phyloP scores from a whole-genome alignment of 1,140 invertebrate genomes.

The Leptestheria dahalacensis region DNA sequence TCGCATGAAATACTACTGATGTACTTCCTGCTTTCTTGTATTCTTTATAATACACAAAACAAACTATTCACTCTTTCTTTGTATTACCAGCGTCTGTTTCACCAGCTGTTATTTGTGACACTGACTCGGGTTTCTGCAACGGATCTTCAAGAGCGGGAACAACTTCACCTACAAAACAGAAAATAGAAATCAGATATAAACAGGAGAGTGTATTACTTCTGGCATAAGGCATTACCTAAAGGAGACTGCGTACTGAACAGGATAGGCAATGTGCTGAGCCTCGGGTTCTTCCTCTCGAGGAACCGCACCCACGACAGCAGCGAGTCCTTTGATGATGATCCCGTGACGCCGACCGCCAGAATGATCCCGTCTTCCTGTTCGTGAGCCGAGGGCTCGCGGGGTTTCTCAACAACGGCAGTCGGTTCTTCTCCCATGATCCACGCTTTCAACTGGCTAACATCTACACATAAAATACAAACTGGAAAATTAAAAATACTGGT shows the following conservation, averaged over 20 bases:
- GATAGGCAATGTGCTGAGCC: constrained; percentile 54
- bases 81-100: neutral
- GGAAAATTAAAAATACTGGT: constrained; percentile 16
- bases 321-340: constrained; percentile 77
- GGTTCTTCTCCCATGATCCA: constrained; percentile 23
- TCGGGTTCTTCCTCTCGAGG: constrained; percentile 61
- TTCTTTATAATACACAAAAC: too few relatives aligned
- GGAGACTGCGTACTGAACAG: constrained; percentile 50
- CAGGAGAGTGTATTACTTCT: too few relatives aligned
- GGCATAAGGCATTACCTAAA: constrained; percentile 19
- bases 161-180: neutral
- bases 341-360: constrained; percentile 61
- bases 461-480: constrained; percentile 18
- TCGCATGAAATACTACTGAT: too few relatives aligned
- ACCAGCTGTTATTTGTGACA: neutral
- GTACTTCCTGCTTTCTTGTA: too few relatives aligned
- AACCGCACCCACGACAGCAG: constrained; percentile 81
- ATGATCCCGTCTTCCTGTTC: constrained; percentile 72
- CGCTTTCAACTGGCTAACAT: constrained; percentile 26
- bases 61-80: neutral
- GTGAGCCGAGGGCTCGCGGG: constrained; percentile 48
- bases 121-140: neutral
- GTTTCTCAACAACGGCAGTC: constrained; percentile 15
- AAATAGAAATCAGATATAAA: neutral
- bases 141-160: neutral